These are phyloP conservation scores for Creontiades dilutus DNA, from an alignment of 2,888 invertebrate genomes.

Conservation along the genomic window DNA sequence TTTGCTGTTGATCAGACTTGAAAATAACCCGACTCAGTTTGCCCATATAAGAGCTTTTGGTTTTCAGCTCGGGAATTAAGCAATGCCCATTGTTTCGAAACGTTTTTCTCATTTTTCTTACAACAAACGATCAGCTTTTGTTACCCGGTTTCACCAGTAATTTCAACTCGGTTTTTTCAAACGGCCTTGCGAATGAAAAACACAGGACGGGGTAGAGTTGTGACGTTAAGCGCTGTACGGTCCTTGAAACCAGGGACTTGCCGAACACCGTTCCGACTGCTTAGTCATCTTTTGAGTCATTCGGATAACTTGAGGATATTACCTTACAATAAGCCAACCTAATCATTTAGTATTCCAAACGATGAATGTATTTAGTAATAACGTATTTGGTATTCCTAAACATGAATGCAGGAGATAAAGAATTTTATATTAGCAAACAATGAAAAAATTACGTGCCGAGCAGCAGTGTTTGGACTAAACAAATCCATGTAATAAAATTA, in stretches of 20 bases:
- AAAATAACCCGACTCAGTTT: constrained; percentile 11
- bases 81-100: constrained; percentile 32
- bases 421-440: too few relatives aligned
- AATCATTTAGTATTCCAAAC: too few relatives aligned
- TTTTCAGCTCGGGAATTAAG: not conserved
- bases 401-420: too few relatives aligned
- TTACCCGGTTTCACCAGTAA: not conserved
- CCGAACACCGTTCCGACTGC: not conserved
- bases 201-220: constrained; percentile 1
- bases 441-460: too few relatives aligned
- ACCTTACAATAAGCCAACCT: too few relatives aligned
- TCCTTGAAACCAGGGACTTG: constrained; percentile 31
- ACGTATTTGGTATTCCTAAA: too few relatives aligned
- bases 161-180: not conserved
- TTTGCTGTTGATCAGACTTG: constrained; percentile 28
- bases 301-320: too few relatives aligned
- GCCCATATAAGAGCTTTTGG: not conserved
- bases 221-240: not conserved
- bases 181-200: not conserved
- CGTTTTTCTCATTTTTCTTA: constrained; percentile 11
- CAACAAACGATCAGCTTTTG: not conserved
- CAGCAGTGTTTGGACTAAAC: too few relatives aligned
- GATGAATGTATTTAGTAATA: too few relatives aligned
- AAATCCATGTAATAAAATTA: too few relatives aligned
- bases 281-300: constrained; percentile 20